These are phyloP conservation scores for Ichneumon xanthorius DNA, from an alignment of 2,888 invertebrate species.

Conservation along the genomic window DNA sequence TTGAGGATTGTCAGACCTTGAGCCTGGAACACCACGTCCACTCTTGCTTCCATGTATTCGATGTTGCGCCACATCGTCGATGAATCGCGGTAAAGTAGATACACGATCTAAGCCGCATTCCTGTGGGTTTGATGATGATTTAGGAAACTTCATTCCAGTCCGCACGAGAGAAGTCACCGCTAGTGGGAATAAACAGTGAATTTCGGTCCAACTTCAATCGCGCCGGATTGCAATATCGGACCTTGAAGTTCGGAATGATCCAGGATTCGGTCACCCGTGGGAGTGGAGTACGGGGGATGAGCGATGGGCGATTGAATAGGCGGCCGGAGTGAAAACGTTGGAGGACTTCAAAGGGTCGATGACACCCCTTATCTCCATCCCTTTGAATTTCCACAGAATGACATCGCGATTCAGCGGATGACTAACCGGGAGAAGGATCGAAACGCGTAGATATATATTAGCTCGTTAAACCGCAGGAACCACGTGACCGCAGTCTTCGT, in stretches of 20 bases:
- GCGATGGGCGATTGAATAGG: background rate
- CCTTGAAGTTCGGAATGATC: background rate
- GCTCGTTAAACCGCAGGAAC: slow-evolving; percentile 2
- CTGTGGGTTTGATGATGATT: background rate
- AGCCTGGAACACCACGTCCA: too few relatives aligned
- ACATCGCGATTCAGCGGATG: background rate
- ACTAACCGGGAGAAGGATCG: slow-evolving; percentile 3
- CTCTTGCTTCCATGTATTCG: too few relatives aligned
- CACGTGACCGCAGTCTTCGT: background rate
- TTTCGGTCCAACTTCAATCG: background rate
- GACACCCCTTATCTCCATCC: slow-evolving; percentile 12
- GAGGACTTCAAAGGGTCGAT: slow-evolving; percentile 17
- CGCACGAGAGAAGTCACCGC: background rate
- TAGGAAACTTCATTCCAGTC: background rate
- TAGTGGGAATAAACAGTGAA: background rate
- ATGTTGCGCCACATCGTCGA: too few relatives aligned
- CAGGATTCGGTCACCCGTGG: background rate
- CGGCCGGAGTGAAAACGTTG: background rate
- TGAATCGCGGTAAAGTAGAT: too few relatives aligned
- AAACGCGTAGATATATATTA: background rate
- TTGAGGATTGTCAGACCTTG: too few relatives aligned
- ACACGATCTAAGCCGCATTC: background rate
- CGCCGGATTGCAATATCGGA: background rate
- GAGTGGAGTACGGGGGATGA: background rate
- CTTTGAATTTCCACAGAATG: slow-evolving; percentile 13